phyloP scores from a whole-genome alignment of 2,797 vertebrate species.

The Pipistrellus kuhlii region DNA sequence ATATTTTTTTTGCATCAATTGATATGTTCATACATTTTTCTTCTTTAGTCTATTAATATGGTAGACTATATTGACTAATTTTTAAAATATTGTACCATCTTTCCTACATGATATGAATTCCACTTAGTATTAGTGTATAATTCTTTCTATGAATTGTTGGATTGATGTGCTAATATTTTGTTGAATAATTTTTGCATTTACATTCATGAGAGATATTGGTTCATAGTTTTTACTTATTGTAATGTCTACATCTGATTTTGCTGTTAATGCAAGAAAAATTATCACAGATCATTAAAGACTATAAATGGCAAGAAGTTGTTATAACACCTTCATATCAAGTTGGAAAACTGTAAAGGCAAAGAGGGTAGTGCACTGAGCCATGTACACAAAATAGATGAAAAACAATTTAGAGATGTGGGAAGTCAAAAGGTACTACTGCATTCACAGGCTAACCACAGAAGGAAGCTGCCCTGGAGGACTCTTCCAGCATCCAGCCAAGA shows the following conservation, averaged over 20 bases:
- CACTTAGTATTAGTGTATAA: background rate
- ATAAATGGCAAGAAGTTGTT: too few species aligned
- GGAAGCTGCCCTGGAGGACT: conserved; percentile 94
- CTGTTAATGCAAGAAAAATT: background rate
- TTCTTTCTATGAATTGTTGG: background rate
- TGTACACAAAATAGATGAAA: conserved; percentile 99
- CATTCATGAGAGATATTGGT: background rate
- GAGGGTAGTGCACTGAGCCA: conserved; percentile 99
- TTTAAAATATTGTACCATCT: background rate
- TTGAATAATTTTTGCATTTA: background rate
- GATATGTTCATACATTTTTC: background rate
- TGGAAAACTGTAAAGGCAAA: conserved; percentile 99
- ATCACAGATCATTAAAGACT: too few species aligned
- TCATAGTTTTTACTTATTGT: background rate
- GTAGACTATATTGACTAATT: background rate
- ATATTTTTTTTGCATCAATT: background rate
- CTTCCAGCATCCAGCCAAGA: conserved; percentile 81
- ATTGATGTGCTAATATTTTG: background rate
- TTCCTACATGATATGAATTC: background rate
- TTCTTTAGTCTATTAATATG: background rate
- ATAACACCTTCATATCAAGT: too few species aligned
- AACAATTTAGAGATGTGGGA: conserved; percentile 99
- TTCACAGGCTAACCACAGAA: conserved; percentile 99
- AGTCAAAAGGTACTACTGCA: conserved; percentile 98
- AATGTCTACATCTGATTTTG: background rate